These are phyloP conservation scores for Charaxes varanes DNA, from an alignment of 1,140 invertebrate species.

Conservation along the genomic window DNA sequence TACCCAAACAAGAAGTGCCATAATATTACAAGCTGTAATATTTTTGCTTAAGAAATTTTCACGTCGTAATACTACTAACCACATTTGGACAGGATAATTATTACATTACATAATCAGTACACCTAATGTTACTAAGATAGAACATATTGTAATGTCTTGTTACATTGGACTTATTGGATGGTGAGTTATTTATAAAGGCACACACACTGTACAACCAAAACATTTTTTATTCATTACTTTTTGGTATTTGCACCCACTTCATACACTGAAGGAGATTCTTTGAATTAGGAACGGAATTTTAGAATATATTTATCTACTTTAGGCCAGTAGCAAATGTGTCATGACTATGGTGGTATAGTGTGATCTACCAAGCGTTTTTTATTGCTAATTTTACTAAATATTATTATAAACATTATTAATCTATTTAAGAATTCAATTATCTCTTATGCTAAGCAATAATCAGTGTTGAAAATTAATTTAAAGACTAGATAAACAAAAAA, in stretches of 20 bases:
- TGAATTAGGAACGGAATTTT: slow-evolving; percentile 20
- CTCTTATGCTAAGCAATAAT: slow-evolving; percentile 22
- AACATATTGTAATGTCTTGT: slow-evolving; percentile 28
- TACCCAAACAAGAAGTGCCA: slow-evolving; percentile 10
- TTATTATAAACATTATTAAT: slow-evolving; percentile 7
- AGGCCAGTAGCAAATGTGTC: slow-evolving; percentile 15
- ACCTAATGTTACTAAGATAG: slow-evolving; percentile 29
- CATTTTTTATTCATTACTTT: neutral
- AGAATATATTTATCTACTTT: slow-evolving; percentile 16
- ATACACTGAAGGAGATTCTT: slow-evolving; percentile 11
- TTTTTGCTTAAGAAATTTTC: slow-evolving; percentile 10
- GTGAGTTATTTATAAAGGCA: slow-evolving; percentile 51
- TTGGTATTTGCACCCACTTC: neutral
- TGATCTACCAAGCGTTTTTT: slow-evolving; percentile 5
- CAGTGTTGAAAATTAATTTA: slow-evolving; percentile 24
- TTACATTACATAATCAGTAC: slow-evolving; percentile 14
- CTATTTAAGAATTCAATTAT: slow-evolving; percentile 15
- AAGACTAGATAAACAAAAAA: slow-evolving; percentile 32
- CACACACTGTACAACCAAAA: slow-evolving; percentile 29
- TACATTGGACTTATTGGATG: slow-evolving; percentile 52
- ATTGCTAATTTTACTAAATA: slow-evolving; percentile 14
- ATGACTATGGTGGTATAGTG: slow-evolving; percentile 9
- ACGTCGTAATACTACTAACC: slow-evolving; percentile 16
- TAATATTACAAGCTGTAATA: slow-evolving; percentile 20
- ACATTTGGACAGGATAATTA: slow-evolving; percentile 22